Base-by-base conservation (phyloP, 2,113 vertebrate species). In the Pluvialis apricaria region DNA sequence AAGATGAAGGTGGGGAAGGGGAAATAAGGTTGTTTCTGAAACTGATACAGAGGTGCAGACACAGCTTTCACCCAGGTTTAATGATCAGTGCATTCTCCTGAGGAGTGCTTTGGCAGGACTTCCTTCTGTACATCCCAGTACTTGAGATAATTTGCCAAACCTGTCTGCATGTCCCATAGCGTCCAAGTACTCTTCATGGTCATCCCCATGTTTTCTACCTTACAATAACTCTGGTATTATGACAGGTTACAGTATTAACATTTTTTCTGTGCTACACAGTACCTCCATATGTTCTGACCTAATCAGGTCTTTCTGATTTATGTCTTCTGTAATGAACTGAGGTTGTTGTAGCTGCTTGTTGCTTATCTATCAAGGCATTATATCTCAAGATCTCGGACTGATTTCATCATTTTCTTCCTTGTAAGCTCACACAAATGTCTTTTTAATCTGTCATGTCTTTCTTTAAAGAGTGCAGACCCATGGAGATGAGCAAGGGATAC, bases 381-480 rank as follows among this genome's bases (percentile, higher is more conserved):
- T 49, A 71, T 71, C 66, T 78, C 28, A 49, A 90, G 52, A 71
- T 11, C 28, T 71, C 44, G 85, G 45, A 51, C 71, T 80, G n/a
- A 10, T 79, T 96, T 92, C 32, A 76, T 58, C 2, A 60, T 93
- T 85, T 82, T 68, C 57, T 92, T 82, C 60, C 42, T 94, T 79
- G 52, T 29, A 61, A 85, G 19, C n/a, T 94, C 57, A 71, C n/a
- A 62, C 15, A 70, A 75, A 85, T 58, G 12, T 47, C 45, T 94
- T 91, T 93, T 92, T 82, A 66, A 87, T 52, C 22, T 71, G 34
- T 84, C 54, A 73, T 24, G 31, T 72, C 28, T 31, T 25, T n/a
- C 5, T 51, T 19, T 51, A 34, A 80, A 58, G n/a, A 69, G 29
- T 78, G 89, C 60, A 73, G 55, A 66, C 34, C 28, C 25, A 34